Conservation (phyloP, 2,113 vertebrate species). For the Saguinus midas region DNA sequence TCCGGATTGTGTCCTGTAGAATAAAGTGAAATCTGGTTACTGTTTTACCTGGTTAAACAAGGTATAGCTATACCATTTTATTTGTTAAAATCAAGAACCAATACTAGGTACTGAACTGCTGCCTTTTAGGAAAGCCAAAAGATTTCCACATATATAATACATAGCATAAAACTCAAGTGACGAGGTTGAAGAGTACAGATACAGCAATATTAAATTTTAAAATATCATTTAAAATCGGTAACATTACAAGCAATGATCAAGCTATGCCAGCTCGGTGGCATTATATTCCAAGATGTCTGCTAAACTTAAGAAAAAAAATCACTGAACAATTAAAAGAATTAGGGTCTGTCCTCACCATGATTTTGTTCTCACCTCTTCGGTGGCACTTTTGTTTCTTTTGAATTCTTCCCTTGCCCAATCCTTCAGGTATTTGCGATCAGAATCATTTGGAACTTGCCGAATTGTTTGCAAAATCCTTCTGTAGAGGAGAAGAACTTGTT, state of each 20-base stretch:
- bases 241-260: neutral
- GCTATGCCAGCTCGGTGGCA: neutral
- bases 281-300: neutral
- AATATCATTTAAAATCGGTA: neutral
- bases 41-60: constrained; percentile 10
- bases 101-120: neutral
- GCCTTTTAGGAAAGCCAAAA: neutral
- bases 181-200: neutral
- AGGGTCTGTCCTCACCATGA: neutral
- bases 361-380: constrained; percentile 86
- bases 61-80: neutral
- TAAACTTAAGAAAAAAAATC: neutral
- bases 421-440: constrained; percentile 87
- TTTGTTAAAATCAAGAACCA: constrained; percentile 17
- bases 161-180: neutral
- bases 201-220: neutral
- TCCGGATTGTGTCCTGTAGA: constrained; percentile 91
- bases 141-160: neutral
- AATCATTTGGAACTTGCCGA: constrained; percentile 85
- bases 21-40: constrained; percentile 34
- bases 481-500: constrained; percentile 91
- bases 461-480: constrained; percentile 89
- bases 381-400: constrained; percentile 89
- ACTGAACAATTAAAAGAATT: neutral
- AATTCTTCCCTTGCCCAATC: constrained; percentile 95